Conservation (phyloP, 1,140 invertebrate species). For the Anoplolepis gracilipes region DNA sequence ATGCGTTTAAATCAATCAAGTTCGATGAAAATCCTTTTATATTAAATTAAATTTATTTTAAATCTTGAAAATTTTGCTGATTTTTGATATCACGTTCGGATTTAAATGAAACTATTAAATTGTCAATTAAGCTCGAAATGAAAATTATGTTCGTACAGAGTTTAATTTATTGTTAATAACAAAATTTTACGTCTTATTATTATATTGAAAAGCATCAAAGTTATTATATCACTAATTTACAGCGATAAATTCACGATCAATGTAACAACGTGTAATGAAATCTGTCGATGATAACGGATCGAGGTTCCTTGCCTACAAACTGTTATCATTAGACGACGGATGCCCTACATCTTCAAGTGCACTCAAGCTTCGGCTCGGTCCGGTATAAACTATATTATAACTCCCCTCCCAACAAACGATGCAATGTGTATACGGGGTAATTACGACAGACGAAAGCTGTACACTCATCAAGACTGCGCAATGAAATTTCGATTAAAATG, state of each 20-base stretch:
- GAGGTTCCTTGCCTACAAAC: constrained; percentile 19
- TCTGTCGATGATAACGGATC: constrained; percentile 33
- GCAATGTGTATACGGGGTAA: constrained; percentile 34
- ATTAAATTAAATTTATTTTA: background rate
- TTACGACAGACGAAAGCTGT: constrained; percentile 37
- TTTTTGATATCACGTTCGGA: background rate
- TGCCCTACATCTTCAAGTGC: constrained; percentile 55
- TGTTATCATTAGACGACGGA: constrained; percentile 58
- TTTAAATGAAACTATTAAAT: background rate
- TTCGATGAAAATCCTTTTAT: background rate
- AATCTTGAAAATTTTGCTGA: background rate
- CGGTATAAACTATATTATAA: constrained; percentile 58
- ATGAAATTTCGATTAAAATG: constrained; percentile 53
- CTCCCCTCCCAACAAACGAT: constrained; percentile 31
- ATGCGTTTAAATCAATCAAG: background rate
- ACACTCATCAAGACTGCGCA: constrained; percentile 33
- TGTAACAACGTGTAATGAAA: constrained; percentile 32
- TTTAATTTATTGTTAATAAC: background rate
- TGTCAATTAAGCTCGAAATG: background rate
- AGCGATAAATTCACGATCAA: constrained; percentile 32
- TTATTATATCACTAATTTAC: constrained; percentile 18
- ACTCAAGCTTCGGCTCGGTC: constrained; percentile 30
- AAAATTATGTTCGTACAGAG: background rate
- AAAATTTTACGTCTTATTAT: background rate
- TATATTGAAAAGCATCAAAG: background rate